These are phyloP conservation scores for Gymnodraco acuticeps DNA, from an alignment of 2,797 vertebrate species.

Conservation along the genomic window DNA sequence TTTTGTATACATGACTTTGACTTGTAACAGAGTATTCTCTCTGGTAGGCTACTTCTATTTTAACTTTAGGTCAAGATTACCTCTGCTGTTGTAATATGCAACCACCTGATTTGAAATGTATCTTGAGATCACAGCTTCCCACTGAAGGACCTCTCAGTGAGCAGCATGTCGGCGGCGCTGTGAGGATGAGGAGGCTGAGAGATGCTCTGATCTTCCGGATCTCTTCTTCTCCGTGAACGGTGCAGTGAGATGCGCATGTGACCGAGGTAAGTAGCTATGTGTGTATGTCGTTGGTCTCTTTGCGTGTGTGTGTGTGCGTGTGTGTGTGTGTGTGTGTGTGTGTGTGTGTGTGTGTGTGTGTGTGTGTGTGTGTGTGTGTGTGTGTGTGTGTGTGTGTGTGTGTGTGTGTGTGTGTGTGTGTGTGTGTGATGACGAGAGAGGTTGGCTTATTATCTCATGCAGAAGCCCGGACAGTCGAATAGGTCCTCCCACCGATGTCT, in stretches of 20 bases:
- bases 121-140: neutral
- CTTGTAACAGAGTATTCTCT: too few relatives aligned
- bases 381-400: constrained; percentile 10
- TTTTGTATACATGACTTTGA: too few relatives aligned
- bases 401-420: constrained; percentile 23
- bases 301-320: constrained; percentile 9
- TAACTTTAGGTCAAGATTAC: too few relatives aligned
- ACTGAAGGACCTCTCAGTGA: constrained; percentile 9
- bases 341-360: constrained; percentile 26
- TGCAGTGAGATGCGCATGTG: constrained; percentile 71
- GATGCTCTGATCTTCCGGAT: constrained; percentile 64
- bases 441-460: constrained; percentile 64
- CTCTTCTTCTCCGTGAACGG: constrained; percentile 44
- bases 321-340: constrained; percentile 21
- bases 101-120: too few relatives aligned
- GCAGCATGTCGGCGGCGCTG: constrained; percentile 28
- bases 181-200: constrained; percentile 40
- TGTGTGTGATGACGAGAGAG: constrained; percentile 52
- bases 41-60: too few relatives aligned
- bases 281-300: neutral
- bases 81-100: too few relatives aligned
- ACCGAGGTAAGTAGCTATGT: constrained; percentile 49
- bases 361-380: constrained; percentile 27
- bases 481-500: constrained; percentile 82
- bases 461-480: constrained; percentile 60